Conservation (phyloP, 1,140 invertebrate genomes). For the Panagrolaimus sp. region DNA sequence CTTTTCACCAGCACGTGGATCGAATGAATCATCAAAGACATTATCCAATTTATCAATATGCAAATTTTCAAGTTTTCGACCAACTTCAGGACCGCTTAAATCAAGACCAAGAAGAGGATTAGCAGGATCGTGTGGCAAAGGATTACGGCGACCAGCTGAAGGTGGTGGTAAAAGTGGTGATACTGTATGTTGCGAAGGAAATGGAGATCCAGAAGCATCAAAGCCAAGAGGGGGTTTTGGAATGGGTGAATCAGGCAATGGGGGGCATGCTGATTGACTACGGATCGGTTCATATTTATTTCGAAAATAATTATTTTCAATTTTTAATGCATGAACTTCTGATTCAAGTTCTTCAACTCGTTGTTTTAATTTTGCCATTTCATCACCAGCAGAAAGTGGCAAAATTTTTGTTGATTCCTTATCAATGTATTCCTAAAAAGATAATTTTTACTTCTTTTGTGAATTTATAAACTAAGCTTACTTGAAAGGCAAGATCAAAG, state of each 20-base stretch:
- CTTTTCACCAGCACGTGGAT: constrained; percentile 46
- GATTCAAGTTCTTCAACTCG: constrained; percentile 47
- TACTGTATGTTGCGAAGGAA: constrained; percentile 14
- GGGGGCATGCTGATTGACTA: constrained; percentile 17
- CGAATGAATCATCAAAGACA: constrained; percentile 53
- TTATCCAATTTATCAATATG: constrained; percentile 32
- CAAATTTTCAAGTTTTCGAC: constrained; percentile 26
- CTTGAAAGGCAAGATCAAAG: constrained; percentile 53
- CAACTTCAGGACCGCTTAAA: constrained; percentile 23
- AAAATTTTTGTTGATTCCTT: constrained; percentile 26
- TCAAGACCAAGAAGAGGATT: constrained; percentile 17
- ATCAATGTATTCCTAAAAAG: constrained; percentile 44
- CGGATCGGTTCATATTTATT: not conserved
- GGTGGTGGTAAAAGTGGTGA: constrained; percentile 27
- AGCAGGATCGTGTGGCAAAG: constrained; percentile 26
- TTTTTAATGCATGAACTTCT: constrained; percentile 35
- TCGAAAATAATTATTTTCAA: constrained; percentile 21
- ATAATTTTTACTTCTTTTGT: not conserved
- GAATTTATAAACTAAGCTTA: not conserved
- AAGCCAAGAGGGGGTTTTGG: constrained; percentile 39
- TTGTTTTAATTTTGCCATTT: constrained; percentile 43
- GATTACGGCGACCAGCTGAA: constrained; percentile 26
- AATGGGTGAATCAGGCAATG: constrained; percentile 43
- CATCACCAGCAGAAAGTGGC: constrained; percentile 39
- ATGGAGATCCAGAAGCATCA: constrained; percentile 6